Conservation (phyloP, 2,888 invertebrate genomes). For the Eulithis prunata region DNA sequence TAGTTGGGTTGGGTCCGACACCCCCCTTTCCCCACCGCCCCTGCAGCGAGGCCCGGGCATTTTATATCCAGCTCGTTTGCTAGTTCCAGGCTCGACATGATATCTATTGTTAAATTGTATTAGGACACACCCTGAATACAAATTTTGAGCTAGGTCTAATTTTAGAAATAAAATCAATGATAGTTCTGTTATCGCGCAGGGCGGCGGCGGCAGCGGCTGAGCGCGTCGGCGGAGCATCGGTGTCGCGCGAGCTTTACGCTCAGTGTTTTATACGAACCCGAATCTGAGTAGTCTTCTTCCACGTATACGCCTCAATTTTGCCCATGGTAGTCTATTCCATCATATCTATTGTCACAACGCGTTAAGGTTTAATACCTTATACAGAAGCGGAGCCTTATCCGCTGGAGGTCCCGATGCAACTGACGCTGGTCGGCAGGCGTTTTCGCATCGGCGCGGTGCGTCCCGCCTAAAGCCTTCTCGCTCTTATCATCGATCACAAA, state of each 20-base stretch:
- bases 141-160: background rate
- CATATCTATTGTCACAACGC: background rate
- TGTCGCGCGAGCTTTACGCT: background rate
- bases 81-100: background rate
- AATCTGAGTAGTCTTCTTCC: conserved; percentile 1
- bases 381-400: conserved; percentile 6
- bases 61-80: background rate
- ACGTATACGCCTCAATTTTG: background rate
- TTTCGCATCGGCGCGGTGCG: conserved; percentile 21
- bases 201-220: background rate
- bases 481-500: conserved; percentile 20
- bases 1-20: background rate
- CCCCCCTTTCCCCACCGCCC: too few species aligned
- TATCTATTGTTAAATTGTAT: background rate
- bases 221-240: background rate
- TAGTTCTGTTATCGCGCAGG: background rate
- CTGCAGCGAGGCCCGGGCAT: background rate
- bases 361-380: background rate
- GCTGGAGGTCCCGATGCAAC: conserved; percentile 13
- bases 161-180: conserved; percentile 17
- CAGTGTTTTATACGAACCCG: conserved; percentile 4
- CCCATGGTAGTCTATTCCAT: background rate
- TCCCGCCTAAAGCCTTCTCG: conserved; percentile 8
- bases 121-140: too few species aligned
- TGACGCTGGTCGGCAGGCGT: conserved; percentile 11